A percentile compares a stretch with the other conserved stretches of the same genome.
These are phyloP conservation scores for Actinemys pallida DNA, from an alignment of 2,113 vertebrate genomes.

Conservation along the genomic window DNA sequence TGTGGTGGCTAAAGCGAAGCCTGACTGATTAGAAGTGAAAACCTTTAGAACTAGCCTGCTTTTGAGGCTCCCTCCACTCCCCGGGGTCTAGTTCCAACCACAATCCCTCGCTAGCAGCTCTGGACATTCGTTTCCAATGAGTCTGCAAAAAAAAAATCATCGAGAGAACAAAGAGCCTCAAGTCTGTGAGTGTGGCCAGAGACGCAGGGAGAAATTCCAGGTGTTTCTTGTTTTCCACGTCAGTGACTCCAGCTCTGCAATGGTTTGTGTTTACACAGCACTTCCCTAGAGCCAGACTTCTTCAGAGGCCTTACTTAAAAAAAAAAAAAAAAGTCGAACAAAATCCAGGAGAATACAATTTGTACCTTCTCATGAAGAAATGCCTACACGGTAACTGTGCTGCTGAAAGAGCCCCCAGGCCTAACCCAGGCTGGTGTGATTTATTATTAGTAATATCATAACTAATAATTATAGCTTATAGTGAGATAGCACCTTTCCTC, in stretches of 20 bases:
- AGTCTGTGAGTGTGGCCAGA: neutral
- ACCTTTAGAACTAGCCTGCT: constrained; percentile 5
- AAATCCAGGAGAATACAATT: neutral
- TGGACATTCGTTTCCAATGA: constrained; percentile 55
- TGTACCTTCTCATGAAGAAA: neutral
- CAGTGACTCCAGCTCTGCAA: constrained; percentile 2
- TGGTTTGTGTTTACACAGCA: neutral
- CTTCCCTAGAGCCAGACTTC: constrained; percentile 5
- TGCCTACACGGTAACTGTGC: neutral
- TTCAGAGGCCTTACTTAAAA: neutral
- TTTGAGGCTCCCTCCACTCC: neutral
- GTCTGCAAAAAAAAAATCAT: neutral
- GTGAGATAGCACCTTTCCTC: neutral
- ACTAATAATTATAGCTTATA: neutral
- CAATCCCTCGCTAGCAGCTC: neutral
- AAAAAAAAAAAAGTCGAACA: neutral
- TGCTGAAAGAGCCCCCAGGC: neutral
- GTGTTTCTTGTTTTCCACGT: constrained; percentile 43
- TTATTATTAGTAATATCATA: neutral
- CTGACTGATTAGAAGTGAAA: neutral
- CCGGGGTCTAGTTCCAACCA: neutral
- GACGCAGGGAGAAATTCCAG: constrained; percentile 44
- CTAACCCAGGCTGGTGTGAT: neutral
- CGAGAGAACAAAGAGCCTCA: constrained; percentile 27
- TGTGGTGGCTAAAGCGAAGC: neutral